Evolutionary conservation across 2,113 vertebrate species (phyloP).

Genomic region (Scomber colias): DNA sequence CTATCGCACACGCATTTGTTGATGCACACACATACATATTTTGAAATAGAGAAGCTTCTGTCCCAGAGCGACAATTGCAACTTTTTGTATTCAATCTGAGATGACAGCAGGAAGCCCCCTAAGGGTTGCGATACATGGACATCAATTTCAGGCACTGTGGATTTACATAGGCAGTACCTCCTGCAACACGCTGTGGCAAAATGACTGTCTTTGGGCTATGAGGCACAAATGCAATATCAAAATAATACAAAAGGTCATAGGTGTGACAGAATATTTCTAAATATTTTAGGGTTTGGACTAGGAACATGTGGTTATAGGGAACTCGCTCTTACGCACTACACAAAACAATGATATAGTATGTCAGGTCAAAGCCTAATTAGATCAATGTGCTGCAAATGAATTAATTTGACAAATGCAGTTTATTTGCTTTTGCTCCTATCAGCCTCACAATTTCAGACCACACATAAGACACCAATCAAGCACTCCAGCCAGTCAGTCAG

Average conservation of each 20-base stretch:
- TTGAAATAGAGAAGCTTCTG: slow-evolving; percentile 37
- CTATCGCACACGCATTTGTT: slow-evolving; percentile 18
- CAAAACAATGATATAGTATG: not conserved
- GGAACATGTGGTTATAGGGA: not conserved
- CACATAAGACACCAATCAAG: not conserved
- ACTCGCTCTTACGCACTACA: not conserved
- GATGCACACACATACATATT: slow-evolving; percentile 23
- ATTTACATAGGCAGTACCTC: slow-evolving; percentile 43
- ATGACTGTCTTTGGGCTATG: not conserved
- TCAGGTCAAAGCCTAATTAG: slow-evolving; percentile 1
- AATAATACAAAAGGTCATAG: slow-evolving; percentile 10
- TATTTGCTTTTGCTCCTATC: not conserved
- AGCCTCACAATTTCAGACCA: slow-evolving; percentile 2
- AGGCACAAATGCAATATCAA: slow-evolving; percentile 24
- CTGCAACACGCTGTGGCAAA: slow-evolving; percentile 21
- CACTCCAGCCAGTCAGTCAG: not conserved
- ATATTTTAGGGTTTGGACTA: slow-evolving; percentile 27
- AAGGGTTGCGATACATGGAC: slow-evolving; percentile 35
- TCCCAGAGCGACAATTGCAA: slow-evolving; percentile 26
- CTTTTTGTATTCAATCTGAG: slow-evolving; percentile 48
- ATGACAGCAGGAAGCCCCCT: slow-evolving; percentile 56
- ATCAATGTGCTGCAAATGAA: not conserved
- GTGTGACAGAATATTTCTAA: not conserved
- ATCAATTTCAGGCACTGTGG: slow-evolving; percentile 61
- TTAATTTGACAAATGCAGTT: not conserved